These are phyloP conservation scores for Drosophila serrata DNA, from an alignment of 1,140 invertebrate genomes.

Conservation along the genomic window DNA sequence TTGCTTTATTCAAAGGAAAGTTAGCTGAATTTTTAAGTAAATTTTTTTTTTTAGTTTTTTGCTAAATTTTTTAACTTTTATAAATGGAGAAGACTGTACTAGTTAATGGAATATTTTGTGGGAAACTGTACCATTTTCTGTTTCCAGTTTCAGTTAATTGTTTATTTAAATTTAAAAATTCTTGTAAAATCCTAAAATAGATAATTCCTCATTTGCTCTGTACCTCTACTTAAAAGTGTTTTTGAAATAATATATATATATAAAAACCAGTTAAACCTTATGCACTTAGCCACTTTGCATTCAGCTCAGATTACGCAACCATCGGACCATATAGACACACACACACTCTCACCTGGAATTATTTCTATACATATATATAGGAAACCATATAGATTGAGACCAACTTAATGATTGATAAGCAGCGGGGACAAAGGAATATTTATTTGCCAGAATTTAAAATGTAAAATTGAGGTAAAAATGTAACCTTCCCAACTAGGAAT, in stretches of 20 bases:
- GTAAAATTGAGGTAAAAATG: constrained; percentile 35
- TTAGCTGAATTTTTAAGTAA: neutral
- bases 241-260: neutral
- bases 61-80: neutral
- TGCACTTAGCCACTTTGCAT: constrained; percentile 54
- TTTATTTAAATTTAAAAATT: neutral
- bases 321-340: constrained; percentile 38
- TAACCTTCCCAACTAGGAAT: constrained; percentile 83
- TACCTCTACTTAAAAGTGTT: neutral
- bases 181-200: neutral
- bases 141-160: too few relatives aligned
- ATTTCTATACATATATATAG: neutral
- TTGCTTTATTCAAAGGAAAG: neutral
- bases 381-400: constrained; percentile 38
- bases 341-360: constrained; percentile 1
- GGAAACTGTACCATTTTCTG: neutral
- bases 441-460: constrained; percentile 1
- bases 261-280: constrained; percentile 44
- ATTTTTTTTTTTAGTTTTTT: too few relatives aligned
- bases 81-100: neutral
- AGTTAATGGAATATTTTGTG: constrained; percentile 1
- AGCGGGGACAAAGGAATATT: neutral
- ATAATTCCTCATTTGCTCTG: neutral
- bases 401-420: constrained; percentile 39
- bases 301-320: constrained; percentile 49